These are phyloP conservation scores for Hydractinia echinata DNA, from an alignment of 30 jellyfish, hydroid and myxozoan genomes.

Conservation along the genomic window DNA sequence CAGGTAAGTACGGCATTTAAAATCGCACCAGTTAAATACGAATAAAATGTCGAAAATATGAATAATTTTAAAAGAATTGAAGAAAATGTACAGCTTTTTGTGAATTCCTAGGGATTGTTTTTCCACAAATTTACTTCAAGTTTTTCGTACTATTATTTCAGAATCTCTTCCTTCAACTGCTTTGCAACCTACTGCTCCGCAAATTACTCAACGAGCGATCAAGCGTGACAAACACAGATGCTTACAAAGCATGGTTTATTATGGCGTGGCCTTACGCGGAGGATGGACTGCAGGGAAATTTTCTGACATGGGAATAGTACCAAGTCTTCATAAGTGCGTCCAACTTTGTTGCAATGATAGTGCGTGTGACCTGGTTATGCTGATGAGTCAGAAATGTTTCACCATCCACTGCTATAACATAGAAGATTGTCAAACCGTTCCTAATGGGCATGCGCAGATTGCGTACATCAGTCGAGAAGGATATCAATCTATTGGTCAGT, in stretches of 20 bases:
- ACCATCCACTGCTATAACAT: constrained; percentile 83
- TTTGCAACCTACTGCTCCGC: neutral
- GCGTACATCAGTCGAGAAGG: constrained; percentile 89
- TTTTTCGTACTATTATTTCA: too few relatives aligned
- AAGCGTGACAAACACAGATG: constrained; percentile 52
- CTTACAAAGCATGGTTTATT: constrained; percentile 88
- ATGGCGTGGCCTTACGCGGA: constrained; percentile 89
- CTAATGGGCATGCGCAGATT: constrained; percentile 98
- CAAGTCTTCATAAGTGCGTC: constrained; percentile 70
- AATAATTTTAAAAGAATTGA: too few relatives aligned
- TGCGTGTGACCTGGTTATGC: constrained; percentile 94
- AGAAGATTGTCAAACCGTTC: constrained; percentile 86
- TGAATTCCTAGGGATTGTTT: too few relatives aligned
- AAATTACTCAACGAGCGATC: neutral
- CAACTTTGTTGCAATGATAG: constrained; percentile 87
- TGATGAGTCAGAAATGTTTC: constrained; percentile 79
- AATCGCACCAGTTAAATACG: too few relatives aligned
- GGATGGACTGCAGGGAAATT: constrained; percentile 98
- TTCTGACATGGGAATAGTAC: constrained; percentile 88
- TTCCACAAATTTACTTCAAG: too few relatives aligned
- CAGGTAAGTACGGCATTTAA: constrained; percentile 41
- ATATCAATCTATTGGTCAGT: constrained; percentile 38
- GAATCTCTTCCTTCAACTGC: neutral
- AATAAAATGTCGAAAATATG: too few relatives aligned
- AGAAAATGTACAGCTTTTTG: too few relatives aligned